These are phyloP conservation scores for Eupithecia subfuscata DNA, from an alignment of 2,888 invertebrate species.

Conservation along the genomic window DNA sequence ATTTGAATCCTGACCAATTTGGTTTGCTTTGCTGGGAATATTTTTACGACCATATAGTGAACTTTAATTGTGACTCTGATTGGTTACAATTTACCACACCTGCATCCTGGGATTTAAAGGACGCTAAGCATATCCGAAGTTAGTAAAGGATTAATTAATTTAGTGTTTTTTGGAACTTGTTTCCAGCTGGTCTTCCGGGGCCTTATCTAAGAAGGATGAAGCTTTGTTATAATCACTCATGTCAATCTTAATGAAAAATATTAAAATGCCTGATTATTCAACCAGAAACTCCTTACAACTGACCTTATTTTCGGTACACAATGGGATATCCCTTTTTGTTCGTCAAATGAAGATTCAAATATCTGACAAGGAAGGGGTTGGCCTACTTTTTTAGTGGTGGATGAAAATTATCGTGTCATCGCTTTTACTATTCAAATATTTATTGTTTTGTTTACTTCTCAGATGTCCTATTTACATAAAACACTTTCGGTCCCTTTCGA, in stretches of 20 bases:
- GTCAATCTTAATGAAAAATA: conserved; percentile 83
- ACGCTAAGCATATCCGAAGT: conserved; percentile 7
- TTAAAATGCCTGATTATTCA: conserved; percentile 80
- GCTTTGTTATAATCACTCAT: conserved; percentile 68
- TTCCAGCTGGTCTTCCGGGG: conserved; percentile 19
- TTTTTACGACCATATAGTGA: conserved; percentile 37
- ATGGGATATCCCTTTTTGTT: conserved; percentile 73
- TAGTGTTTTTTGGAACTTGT: neutral
- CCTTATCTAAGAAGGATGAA: conserved; percentile 53
- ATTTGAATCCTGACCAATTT: conserved; percentile 38
- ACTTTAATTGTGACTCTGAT: conserved; percentile 34
- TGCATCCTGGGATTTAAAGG: conserved; percentile 6
- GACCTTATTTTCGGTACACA: conserved; percentile 71
- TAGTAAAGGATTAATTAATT: conserved; percentile 8
- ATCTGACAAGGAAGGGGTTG: conserved; percentile 78
- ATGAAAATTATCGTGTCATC: conserved; percentile 73
- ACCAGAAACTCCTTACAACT: conserved; percentile 74
- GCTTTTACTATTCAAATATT: conserved; percentile 64
- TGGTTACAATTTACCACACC: conserved; percentile 19
- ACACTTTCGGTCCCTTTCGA: conserved; percentile 43
- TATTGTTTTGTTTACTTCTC: conserved; percentile 59
- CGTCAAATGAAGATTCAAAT: conserved; percentile 70
- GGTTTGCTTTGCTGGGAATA: conserved; percentile 31
- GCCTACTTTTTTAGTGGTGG: conserved; percentile 63
- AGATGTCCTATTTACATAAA: conserved; percentile 59